Percentiles rank a stretch among this genome's conserved stretches.
Evolutionary conservation across 1,140 invertebrate species (phyloP).

Genomic region (Coelopa frigida): DNA sequence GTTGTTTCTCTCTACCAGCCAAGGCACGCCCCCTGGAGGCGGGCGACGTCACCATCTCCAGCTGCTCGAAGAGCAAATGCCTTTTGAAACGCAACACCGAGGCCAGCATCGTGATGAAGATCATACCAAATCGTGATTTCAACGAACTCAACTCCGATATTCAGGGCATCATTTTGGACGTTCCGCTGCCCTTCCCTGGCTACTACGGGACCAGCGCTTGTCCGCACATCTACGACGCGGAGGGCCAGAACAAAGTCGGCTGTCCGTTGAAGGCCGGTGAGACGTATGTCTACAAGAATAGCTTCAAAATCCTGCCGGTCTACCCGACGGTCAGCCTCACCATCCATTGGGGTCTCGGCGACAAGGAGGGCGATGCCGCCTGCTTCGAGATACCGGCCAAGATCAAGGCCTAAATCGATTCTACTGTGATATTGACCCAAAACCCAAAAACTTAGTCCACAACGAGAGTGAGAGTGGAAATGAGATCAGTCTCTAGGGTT

Average conservation of each 20-base stretch:
- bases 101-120: conserved; percentile 49
- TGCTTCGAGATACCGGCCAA: conserved; percentile 63
- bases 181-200: conserved; percentile 64
- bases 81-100: conserved; percentile 54
- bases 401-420: conserved; percentile 49
- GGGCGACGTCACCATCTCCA: conserved; percentile 48
- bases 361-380: conserved; percentile 47
- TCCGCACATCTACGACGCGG: conserved; percentile 51
- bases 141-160: conserved; percentile 50
- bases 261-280: conserved; percentile 60
- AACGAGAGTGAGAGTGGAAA: too few relatives aligned
- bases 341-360: conserved; percentile 56
- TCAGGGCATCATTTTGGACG: conserved; percentile 51
- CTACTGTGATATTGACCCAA: too few relatives aligned
- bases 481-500: too few relatives aligned
- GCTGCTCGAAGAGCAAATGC: conserved; percentile 57
- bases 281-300: conserved; percentile 61
- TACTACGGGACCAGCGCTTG: conserved; percentile 65
- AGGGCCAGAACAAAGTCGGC: conserved; percentile 49
- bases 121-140: conserved; percentile 51
- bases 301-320: conserved; percentile 56
- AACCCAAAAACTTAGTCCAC: too few relatives aligned
- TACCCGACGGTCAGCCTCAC: conserved; percentile 60
- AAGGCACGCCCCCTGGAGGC: conserved; percentile 26
- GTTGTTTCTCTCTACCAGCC: conserved; percentile 19